A percentile compares a stretch with the other conserved stretches of the same genome.
These are phyloP conservation scores for Megalurothrips usitatus DNA, from an alignment of 2,888 invertebrate genomes.

Conservation along the genomic window DNA sequence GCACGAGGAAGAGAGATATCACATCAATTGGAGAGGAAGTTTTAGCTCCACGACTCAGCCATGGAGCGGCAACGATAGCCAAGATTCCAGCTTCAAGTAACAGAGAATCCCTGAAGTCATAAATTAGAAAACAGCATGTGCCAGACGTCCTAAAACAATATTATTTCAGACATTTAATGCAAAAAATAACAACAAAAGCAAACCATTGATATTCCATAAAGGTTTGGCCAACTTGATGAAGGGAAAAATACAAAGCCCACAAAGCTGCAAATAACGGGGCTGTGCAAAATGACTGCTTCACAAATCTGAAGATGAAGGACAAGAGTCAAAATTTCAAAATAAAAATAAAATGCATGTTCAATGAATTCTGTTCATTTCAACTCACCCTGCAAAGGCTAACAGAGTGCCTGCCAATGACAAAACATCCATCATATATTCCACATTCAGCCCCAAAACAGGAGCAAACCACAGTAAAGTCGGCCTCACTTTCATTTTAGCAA, in stretches of 20 bases:
- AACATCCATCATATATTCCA: slow-evolving; percentile 63
- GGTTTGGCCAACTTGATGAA: slow-evolving; percentile 70
- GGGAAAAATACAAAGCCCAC: slow-evolving; percentile 66
- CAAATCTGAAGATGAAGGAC: slow-evolving; percentile 48
- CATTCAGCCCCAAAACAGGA: slow-evolving; percentile 60
- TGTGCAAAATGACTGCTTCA: slow-evolving; percentile 57
- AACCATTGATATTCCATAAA: slow-evolving; percentile 69
- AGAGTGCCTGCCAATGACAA: slow-evolving; percentile 59
- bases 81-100: slow-evolving; percentile 70
- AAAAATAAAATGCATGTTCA: slow-evolving; percentile 29
- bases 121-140: slow-evolving; percentile 35
- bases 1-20: slow-evolving; percentile 62
- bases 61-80: slow-evolving; percentile 63
- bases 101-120: slow-evolving; percentile 59
- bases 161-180: slow-evolving; percentile 30
- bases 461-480: slow-evolving; percentile 64
- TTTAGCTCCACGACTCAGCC: slow-evolving; percentile 44
- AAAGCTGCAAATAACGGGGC: slow-evolving; percentile 58
- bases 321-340: slow-evolving; percentile 30
- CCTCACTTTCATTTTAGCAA: slow-evolving; percentile 56
- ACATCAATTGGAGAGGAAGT: slow-evolving; percentile 50
- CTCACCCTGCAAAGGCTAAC: slow-evolving; percentile 63
- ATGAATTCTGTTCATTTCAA: slow-evolving; percentile 30
- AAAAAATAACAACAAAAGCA: slow-evolving; percentile 12
- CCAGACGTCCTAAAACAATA: not conserved